Conservation (phyloP, 2,113 vertebrate species). For the Ondatra zibethicus region DNA sequence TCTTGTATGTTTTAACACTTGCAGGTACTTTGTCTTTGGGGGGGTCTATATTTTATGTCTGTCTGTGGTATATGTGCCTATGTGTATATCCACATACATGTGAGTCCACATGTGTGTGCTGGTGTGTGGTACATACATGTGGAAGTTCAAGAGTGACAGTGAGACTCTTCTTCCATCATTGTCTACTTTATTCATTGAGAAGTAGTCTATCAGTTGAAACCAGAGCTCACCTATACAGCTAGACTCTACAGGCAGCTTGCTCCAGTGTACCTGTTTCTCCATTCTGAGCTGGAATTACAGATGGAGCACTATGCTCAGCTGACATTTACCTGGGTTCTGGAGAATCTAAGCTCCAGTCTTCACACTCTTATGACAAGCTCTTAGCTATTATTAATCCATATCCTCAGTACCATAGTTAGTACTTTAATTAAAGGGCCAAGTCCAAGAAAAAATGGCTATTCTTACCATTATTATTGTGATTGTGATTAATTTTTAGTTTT, state of each 20-base stretch:
- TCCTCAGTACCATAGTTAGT: neutral
- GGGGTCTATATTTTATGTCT: neutral
- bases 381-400: too few species aligned
- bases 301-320: too few species aligned
- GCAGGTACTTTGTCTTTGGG: neutral
- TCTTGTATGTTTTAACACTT: neutral
- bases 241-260: too few species aligned
- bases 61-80: neutral
- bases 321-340: neutral
- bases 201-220: neutral
- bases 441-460: neutral
- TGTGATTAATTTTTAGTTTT: neutral
- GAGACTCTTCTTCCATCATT: neutral
- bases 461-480: neutral
- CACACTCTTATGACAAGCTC: neutral
- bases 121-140: neutral
- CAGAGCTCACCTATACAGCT: neutral
- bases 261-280: neutral
- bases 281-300: neutral
- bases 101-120: neutral
- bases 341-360: neutral
- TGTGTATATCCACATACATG: neutral
- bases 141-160: neutral
- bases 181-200: neutral
- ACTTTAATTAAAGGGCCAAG: neutral